phyloP scores from a whole-genome alignment of 2,113 vertebrate genomes.

The Haemorhous mexicanus region DNA sequence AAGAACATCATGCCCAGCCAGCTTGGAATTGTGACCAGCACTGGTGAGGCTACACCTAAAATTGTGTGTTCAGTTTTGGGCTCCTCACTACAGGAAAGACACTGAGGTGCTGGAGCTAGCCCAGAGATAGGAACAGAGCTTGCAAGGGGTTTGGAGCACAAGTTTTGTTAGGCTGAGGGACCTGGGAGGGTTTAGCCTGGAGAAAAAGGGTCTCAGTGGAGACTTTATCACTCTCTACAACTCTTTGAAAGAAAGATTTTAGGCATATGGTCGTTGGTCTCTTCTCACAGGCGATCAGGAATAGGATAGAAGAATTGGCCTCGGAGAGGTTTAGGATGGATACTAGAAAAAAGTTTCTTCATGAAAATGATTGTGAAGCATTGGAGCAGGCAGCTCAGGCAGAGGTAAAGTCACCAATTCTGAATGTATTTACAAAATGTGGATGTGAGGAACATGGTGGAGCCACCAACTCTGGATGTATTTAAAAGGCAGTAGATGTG shows the following conservation, averaged over 20 bases:
- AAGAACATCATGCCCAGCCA: too few species aligned
- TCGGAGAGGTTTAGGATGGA: neutral
- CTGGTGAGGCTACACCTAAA: neutral
- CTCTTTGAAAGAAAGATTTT: neutral
- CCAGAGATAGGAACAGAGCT: accelerated
- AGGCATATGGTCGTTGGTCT: accelerated
- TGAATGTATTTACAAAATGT: neutral
- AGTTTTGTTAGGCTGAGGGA: neutral
- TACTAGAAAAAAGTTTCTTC: neutral
- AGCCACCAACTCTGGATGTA: neutral
- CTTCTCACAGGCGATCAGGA: neutral
- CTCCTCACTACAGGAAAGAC: neutral
- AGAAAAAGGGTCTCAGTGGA: neutral
- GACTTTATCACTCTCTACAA: neutral
- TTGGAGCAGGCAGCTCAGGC: neutral
- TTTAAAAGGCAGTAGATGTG: neutral
- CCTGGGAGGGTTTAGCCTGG: neutral
- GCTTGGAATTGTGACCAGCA: accelerated
- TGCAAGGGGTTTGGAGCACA: neutral
- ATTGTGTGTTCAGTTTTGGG: neutral
- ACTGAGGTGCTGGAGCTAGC: accelerated
- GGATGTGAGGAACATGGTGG: neutral
- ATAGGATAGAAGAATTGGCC: neutral
- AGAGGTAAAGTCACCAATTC: neutral
- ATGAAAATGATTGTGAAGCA: neutral